Evolutionary conservation across 2,113 vertebrate species (phyloP).

Genomic region (Glaucomys volans): DNA sequence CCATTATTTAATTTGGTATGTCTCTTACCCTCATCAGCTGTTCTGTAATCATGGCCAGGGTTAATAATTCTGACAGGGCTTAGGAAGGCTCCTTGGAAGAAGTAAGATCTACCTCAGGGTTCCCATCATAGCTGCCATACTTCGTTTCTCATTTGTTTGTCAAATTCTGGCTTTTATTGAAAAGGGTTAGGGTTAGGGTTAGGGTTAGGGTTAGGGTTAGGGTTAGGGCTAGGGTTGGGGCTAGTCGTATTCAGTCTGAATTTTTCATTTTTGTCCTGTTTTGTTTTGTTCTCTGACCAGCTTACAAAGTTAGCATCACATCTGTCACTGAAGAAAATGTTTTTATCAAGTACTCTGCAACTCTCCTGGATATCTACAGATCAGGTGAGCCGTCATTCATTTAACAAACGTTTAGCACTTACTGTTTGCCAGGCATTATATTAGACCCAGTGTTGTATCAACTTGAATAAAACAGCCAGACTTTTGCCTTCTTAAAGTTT

Average conservation of each 20-base stretch:
- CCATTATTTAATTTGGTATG: not conserved
- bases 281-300: constrained; percentile 81
- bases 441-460: not conserved
- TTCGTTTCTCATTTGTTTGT: not conserved
- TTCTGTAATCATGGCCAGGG: not conserved
- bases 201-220: too few species aligned
- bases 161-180: not conserved
- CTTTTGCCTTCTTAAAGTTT: not conserved
- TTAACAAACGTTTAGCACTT: not conserved
- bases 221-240: too few species aligned
- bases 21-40: not conserved
- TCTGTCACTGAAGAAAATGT: constrained; percentile 88
- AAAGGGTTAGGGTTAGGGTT: too few species aligned
- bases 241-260: not conserved
- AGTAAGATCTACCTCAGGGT: not conserved
- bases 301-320: constrained; percentile 90
- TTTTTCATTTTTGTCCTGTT: not conserved
- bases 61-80: not conserved
- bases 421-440: not conserved
- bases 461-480: not conserved
- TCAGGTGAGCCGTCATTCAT: constrained; percentile 85
- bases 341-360: constrained; percentile 91
- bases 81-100: not conserved
- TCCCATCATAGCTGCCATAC: not conserved
- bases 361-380: constrained; percentile 90